These are phyloP conservation scores for Ovibos moschatus DNA, from an alignment of 2,113 vertebrate species.

Conservation along the genomic window DNA sequence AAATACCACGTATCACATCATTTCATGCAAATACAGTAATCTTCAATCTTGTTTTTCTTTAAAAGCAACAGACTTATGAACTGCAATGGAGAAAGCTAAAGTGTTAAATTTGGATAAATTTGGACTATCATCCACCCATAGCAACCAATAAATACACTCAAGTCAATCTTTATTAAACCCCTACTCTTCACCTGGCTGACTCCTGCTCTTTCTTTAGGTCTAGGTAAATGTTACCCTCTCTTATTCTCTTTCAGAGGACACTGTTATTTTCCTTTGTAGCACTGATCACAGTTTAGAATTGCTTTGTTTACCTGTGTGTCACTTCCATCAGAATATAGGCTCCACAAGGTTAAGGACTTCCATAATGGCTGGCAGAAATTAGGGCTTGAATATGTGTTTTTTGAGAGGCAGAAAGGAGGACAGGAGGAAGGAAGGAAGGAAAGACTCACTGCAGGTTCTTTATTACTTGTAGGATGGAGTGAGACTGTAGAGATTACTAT, in stretches of 20 bases:
- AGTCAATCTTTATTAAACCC: neutral
- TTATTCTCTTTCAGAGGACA: neutral
- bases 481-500: neutral
- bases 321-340: neutral
- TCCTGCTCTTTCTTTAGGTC: neutral
- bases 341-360: neutral
- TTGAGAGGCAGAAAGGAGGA: neutral
- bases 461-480: neutral
- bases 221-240: neutral
- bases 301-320: neutral
- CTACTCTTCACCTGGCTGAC: neutral
- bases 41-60: conserved; percentile 18
- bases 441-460: neutral
- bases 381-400: neutral
- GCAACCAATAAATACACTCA: neutral
- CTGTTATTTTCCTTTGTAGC: neutral
- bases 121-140: neutral
- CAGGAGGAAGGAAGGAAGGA: neutral
- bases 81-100: neutral
- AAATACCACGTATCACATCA: neutral
- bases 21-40: neutral
- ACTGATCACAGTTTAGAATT: neutral
- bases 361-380: neutral
- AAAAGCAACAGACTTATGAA: neutral
- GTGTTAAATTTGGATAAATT: neutral